Evolutionary conservation across 2,113 vertebrate genomes (phyloP).

Genomic region (Hemibagrus wyckioides): DNA sequence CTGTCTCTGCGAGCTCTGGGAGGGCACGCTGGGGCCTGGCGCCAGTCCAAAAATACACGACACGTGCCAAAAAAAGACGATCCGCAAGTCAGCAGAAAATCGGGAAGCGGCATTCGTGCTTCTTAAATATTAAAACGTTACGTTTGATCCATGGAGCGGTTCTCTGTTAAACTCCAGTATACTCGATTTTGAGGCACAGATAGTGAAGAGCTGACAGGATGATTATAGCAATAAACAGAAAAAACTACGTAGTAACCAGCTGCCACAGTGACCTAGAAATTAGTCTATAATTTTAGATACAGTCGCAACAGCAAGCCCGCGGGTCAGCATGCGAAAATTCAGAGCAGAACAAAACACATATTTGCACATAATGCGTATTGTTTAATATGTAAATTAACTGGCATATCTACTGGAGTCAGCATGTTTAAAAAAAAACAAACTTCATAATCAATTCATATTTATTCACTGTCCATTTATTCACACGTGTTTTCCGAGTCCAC

Average conservation of each 20-base stretch:
- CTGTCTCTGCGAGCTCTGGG: slow-evolving; percentile 68
- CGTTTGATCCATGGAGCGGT: background rate
- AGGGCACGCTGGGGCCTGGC: slow-evolving; percentile 63
- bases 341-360: background rate
- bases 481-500: background rate
- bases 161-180: background rate
- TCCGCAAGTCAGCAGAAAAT: slow-evolving; percentile 40
- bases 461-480: background rate
- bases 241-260: background rate
- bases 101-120: background rate
- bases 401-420: background rate
- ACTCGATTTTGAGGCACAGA: slow-evolving; percentile 9
- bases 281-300: too few species aligned
- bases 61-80: slow-evolving; percentile 41
- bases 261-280: background rate
- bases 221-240: slow-evolving; percentile 8
- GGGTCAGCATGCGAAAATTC: background rate
- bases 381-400: background rate
- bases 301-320: background rate
- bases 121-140: background rate
- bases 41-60: slow-evolving; percentile 45
- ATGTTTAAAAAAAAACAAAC: background rate
- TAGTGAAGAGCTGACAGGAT: background rate
- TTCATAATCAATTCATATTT: background rate
- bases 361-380: background rate